Evolutionary conservation across 2,113 vertebrate genomes (phyloP), one percentile per base, ranked within the genome.

Genomic region (Cariama cristata): DNA sequence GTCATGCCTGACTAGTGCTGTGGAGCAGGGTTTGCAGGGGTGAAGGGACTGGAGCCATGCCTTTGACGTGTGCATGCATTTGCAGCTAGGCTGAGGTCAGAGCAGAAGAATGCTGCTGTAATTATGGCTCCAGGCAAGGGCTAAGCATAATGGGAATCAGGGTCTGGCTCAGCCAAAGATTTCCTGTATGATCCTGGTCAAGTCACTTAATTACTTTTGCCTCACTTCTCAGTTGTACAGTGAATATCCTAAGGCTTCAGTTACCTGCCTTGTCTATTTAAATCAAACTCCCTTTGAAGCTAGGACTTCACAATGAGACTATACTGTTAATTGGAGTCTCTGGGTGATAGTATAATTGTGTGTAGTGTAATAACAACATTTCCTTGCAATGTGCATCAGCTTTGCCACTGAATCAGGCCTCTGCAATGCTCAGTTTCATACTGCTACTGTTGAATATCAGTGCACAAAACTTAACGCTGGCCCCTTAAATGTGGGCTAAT

Each of bases 181-280:
- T 97, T 97, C 88, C 95, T 96, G 88, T 96, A 87, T 96, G 96
- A 97, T 96, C 93, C 96, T 95, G 94, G 95, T 96, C 95, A 96
- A 97, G 96, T 96, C 95, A 96, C 91, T 96, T 97, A 96, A 96
- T 97, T 95, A 96, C 95, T 94, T 96, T 94, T 96, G 94, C 94
- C 94, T 97, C 86, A 55, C 96, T 96, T 95, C 93, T 96, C 93
- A 77, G 91, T 90, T 95, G 95, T 94, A 71, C 89, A 59, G 89
- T 95, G 95, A 92, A 95, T 96, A 93, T 97, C 94, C 95, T 97
- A 90, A 94, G 91, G 95, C 97, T 97, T 96, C 89, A 47, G 89
- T 96, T 97, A 96, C 96, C 94, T 97, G 94, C 93, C 86, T 95
- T 97, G 96, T 96, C 97, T 97, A 50, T 95, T 97, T 91, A 96